Conservation (phyloP, 1,140 invertebrate genomes). For the Brachionus angularis region DNA sequence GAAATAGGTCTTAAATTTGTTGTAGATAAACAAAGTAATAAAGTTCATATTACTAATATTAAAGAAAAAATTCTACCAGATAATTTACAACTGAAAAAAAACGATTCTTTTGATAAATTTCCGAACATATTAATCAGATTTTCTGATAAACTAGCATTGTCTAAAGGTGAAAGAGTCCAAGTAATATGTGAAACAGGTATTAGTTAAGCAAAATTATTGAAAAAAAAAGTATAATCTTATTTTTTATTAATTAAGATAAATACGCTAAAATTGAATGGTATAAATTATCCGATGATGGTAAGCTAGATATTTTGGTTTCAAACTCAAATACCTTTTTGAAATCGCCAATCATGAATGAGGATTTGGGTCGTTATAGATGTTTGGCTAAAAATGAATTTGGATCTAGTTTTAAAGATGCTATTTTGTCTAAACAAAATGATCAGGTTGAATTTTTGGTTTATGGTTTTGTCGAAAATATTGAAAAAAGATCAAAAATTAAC, state of each 20-base stretch:
- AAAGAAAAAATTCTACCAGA: not conserved
- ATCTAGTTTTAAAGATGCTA: slow-evolving; percentile 7
- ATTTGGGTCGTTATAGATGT: slow-evolving; percentile 28
- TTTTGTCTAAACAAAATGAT: slow-evolving; percentile 32
- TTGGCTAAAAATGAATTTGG: slow-evolving; percentile 11
- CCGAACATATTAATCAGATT: slow-evolving; percentile 27
- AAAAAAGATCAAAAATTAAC: too few relatives aligned
- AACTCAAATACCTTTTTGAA: not conserved
- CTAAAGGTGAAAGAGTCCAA: slow-evolving; percentile 13
- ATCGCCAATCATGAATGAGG: slow-evolving; percentile 1
- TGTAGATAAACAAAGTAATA: not conserved
- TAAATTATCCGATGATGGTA: not conserved
- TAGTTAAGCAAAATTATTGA: not conserved
- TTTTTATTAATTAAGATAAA: slow-evolving; percentile 11
- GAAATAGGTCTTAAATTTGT: slow-evolving; percentile 6
- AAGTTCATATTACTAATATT: not conserved
- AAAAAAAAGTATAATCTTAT: not conserved
- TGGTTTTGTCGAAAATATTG: too few relatives aligned
- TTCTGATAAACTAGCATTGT: slow-evolving; percentile 25
- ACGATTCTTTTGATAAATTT: not conserved
- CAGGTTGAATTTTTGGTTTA: slow-evolving; percentile 22
- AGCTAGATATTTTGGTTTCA: not conserved
- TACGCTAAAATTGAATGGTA: slow-evolving; percentile 17
- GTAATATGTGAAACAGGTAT: slow-evolving; percentile 20
- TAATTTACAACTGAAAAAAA: not conserved